These are phyloP conservation scores for Macrosiphum euphorbiae DNA, from an alignment of 2,888 invertebrate species.

Conservation along the genomic window DNA sequence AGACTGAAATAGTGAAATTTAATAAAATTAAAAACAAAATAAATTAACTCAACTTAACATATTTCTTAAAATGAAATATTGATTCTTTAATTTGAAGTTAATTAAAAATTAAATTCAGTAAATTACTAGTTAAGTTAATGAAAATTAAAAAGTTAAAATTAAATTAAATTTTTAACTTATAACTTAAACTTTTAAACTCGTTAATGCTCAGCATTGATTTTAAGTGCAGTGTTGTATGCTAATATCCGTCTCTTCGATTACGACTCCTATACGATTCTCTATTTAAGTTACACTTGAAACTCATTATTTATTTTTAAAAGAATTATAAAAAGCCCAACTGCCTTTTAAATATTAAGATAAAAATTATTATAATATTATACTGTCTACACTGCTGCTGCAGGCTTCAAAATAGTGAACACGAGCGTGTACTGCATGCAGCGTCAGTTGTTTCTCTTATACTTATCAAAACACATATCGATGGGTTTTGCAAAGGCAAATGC, in stretches of 20 bases:
- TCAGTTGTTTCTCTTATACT: neutral
- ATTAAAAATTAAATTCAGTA: no score
- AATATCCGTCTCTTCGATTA: neutral
- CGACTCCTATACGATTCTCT: neutral
- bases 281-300: neutral
- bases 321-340: neutral
- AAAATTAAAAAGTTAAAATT: no score
- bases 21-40: no score
- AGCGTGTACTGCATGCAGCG: neutral
- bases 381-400: neutral
- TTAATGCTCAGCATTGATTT: no score
- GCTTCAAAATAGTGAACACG: neutral
- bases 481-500: neutral
- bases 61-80: no score
- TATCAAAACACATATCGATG: neutral
- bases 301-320: neutral
- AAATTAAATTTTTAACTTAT: no score
- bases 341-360: neutral
- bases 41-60: no score
- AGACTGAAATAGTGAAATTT: no score
- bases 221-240: neutral
- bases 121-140: no score
- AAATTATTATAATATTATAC: neutral
- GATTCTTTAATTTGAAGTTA: no score
- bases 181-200: no score